Percentiles rank a stretch among this genome's conserved stretches.
Conservation (phyloP, 2,888 invertebrate species). For the Eurytoma californica region DNA sequence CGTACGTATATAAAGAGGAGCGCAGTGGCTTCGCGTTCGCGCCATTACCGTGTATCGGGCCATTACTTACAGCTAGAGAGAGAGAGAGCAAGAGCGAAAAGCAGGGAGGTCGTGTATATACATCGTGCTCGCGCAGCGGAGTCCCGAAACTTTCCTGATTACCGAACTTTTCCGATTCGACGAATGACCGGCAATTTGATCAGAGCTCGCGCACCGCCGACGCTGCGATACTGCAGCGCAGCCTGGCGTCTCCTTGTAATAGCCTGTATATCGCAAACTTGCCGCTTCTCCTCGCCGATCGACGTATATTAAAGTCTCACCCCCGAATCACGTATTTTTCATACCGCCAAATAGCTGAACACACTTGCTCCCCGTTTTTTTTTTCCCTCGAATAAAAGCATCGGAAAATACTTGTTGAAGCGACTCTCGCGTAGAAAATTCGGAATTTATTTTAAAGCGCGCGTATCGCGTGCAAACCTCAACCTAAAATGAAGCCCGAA, state of each 20-base stretch:
- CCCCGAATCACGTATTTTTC: not conserved
- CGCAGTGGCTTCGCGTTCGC: constrained; percentile 48
- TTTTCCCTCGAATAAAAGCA: not conserved
- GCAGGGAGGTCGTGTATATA: constrained; percentile 34
- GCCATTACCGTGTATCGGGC: constrained; percentile 66
- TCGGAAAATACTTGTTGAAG: not conserved
- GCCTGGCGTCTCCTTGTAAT: constrained; percentile 27
- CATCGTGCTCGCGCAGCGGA: constrained; percentile 29
- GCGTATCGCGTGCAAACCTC: no score
- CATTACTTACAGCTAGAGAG: constrained; percentile 64
- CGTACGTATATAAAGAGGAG: constrained; percentile 3
- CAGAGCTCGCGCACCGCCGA: constrained; percentile 46
- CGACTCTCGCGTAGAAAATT: not conserved
- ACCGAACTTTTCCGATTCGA: constrained; percentile 70
- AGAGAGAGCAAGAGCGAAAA: constrained; percentile 45
- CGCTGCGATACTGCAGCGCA: not conserved
- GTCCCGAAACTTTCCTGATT: constrained; percentile 69
- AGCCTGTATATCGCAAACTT: constrained; percentile 40
- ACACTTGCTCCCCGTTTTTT: not conserved
- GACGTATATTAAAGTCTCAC: constrained; percentile 36
- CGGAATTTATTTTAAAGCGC: not conserved
- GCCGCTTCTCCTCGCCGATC: not conserved
- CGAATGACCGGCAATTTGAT: constrained; percentile 69
- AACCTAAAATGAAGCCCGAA: no score
- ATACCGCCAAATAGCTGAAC: no score